Evolutionary conservation across 2,797 vertebrate species (phyloP), one percentile per base, ranked within the genome.

Genomic region (Sebastes itinus): DNA sequence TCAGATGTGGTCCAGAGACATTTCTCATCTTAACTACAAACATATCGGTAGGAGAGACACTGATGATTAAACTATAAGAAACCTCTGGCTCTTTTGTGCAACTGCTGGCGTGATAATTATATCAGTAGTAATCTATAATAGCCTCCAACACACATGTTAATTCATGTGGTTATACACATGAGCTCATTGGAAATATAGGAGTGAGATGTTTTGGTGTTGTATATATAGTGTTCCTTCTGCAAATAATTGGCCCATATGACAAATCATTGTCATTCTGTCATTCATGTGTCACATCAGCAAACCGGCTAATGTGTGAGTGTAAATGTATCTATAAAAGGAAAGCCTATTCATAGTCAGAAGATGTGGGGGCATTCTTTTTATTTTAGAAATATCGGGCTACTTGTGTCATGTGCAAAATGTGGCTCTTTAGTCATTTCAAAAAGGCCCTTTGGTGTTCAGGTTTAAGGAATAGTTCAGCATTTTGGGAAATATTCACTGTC

Each of bases 1-100:
- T 74, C 62, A 67, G 7, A 82, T 75, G 38, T 65, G 79, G 25
- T 42, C 55, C 58, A 52, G 30, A 83, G 68, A 81, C 28, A 32
- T 80, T 68, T 73, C 27, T 83, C 28, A 75, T 72, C 7, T 11
- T 49, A 71, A 85, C 78, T 75, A 59, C 63, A 82, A 84, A 68
- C 71, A 49, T 32, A 70, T 77, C 22, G 55, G 67, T 20, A 4
- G 54, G 60, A 72, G 30, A 81, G 16, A 79, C 55, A 27, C 70
- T 23, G 66, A 70, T 85, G 54, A 86, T 80, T 83, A 70, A 80
- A 81, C 59, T 62, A 35, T 55, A 32, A 67, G n/a, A 83, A 52
- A 58, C 32, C 18, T 78, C 25, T 30, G 25, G 65, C 25, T 77
- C 76, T 49, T 49, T 61, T 75, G 60, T 77, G 49, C 38, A 65